Conservation (phyloP, 1,140 invertebrate genomes). For the Druon quercuslanigerum region DNA sequence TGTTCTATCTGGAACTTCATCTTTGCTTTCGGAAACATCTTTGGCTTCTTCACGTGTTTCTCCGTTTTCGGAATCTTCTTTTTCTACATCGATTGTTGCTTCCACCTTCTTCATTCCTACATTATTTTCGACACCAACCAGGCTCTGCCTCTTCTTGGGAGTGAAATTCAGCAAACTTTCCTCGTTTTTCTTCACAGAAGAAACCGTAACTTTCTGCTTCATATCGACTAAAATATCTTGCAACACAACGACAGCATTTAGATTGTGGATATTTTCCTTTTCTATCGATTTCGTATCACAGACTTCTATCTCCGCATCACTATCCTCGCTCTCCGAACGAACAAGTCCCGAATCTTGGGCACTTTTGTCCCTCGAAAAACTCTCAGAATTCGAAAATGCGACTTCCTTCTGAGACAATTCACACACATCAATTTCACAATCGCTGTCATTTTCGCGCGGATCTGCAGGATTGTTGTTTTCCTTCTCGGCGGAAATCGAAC, state of each 20-base stretch:
- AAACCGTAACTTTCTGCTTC: background rate
- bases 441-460: background rate
- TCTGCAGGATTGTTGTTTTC: background rate
- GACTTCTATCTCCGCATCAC: background rate
- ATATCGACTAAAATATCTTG: slow-evolving; percentile 2
- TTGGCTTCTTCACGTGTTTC: no score
- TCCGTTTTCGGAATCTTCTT: no score
- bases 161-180: background rate
- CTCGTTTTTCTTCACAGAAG: background rate
- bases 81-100: no score
- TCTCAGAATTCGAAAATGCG: background rate
- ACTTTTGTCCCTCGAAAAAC: background rate
- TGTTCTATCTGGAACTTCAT: no score
- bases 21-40: no score
- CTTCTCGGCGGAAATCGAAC: background rate
- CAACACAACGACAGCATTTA: background rate
- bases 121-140: no score
- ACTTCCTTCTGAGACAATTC: background rate
- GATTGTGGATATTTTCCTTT: background rate
- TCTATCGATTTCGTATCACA: background rate
- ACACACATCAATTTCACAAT: slow-evolving; percentile 5
- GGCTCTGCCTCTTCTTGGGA: background rate
- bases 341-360: background rate
- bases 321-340: background rate
- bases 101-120: no score